phyloP scores from a whole-genome alignment of 2,113 vertebrate species.

The Oplegnathus fasciatus region DNA sequence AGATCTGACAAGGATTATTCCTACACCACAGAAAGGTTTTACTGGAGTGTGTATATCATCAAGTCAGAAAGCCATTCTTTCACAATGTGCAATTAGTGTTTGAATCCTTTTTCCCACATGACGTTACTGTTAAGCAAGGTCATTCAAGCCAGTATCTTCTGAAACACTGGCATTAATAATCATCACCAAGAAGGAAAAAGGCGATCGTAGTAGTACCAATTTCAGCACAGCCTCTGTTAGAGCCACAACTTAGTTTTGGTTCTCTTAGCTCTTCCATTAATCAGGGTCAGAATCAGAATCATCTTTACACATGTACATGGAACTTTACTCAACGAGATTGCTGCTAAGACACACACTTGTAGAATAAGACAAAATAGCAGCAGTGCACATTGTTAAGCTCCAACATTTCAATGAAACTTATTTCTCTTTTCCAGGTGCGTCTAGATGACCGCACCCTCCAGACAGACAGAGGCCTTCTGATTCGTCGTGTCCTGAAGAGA shows the following conservation, averaged over 20 bases:
- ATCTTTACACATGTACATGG: neutral
- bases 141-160: neutral
- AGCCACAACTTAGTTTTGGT: too few species aligned
- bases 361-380: neutral
- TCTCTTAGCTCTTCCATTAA: neutral
- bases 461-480: slow-evolving; percentile 88
- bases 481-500: slow-evolving; percentile 87
- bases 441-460: slow-evolving; percentile 88
- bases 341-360: neutral
- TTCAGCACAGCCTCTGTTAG: neutral
- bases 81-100: neutral
- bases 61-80: neutral
- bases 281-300: slow-evolving; percentile 1
- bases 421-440: slow-evolving; percentile 83
- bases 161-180: neutral
- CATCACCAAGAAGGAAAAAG: neutral
- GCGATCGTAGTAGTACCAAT: neutral
- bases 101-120: neutral
- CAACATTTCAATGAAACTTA: neutral
- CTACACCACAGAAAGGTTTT: neutral
- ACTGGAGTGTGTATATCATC: neutral
- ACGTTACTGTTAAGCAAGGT: too few species aligned
- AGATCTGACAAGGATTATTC: neutral
- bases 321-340: neutral
- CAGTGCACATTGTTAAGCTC: neutral